These are phyloP conservation scores for Pipistrellus kuhlii DNA, from an alignment of 2,797 vertebrate genomes.

Conservation along the genomic window DNA sequence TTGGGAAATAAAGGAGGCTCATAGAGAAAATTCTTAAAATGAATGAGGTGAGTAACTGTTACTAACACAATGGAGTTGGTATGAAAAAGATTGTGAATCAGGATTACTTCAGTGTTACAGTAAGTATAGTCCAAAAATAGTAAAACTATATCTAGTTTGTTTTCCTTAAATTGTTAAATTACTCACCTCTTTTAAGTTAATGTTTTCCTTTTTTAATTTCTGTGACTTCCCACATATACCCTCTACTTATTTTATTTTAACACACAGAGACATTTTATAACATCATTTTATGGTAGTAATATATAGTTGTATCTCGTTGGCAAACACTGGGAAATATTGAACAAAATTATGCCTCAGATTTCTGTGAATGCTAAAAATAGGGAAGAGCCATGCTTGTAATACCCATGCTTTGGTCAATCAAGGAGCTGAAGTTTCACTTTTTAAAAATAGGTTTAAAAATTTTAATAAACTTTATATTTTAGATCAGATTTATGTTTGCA, in stretches of 20 bases:
- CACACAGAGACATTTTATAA: background rate
- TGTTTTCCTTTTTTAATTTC: slow-evolving; percentile 44
- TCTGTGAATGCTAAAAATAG: background rate
- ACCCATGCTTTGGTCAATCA: background rate
- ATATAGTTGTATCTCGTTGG: background rate
- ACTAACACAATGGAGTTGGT: background rate
- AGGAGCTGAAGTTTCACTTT: background rate
- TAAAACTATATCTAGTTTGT: background rate
- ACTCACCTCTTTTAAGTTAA: background rate
- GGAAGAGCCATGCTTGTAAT: background rate
- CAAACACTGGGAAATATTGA: background rate
- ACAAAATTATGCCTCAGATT: background rate
- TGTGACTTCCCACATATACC: background rate
- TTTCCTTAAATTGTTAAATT: background rate
- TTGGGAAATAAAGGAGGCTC: background rate
- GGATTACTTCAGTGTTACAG: background rate
- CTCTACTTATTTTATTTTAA: background rate
- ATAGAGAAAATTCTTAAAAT: background rate
- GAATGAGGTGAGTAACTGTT: background rate
- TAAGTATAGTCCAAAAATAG: background rate
- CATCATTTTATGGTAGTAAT: background rate
- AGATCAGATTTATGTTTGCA: background rate
- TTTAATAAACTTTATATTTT: background rate
- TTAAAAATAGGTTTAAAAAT: background rate
- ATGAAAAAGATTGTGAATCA: background rate